phyloP scores from a whole-genome alignment of 2,888 invertebrate species.

The Choreutis nemorana region DNA sequence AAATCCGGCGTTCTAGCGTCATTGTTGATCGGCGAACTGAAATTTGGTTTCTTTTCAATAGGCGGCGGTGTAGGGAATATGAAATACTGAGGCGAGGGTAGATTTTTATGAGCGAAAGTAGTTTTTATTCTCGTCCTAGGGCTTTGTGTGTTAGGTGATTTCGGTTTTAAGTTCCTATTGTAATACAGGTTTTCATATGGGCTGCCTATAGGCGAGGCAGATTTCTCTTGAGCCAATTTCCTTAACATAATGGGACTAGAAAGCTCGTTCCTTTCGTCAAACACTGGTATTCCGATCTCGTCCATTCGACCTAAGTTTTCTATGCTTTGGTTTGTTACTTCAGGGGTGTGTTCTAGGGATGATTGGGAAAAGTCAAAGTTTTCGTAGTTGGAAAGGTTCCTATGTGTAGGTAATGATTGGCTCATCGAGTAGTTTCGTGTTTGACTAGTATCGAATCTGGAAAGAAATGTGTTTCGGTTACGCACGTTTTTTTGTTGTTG shows the following conservation, averaged over 20 bases:
- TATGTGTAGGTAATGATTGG: constrained; percentile 37
- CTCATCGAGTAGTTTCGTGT: constrained; percentile 29
- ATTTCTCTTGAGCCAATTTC: constrained; percentile 27
- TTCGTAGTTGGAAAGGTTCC: constrained; percentile 61
- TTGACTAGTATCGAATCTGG: constrained; percentile 60
- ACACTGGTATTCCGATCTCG: constrained; percentile 54
- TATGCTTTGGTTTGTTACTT: constrained; percentile 33
- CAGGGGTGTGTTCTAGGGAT: constrained; percentile 34
- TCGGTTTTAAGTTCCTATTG: constrained; percentile 45
- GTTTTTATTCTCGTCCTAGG: constrained; percentile 72
- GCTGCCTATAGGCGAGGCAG: constrained; percentile 36
- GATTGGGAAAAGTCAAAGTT: constrained; percentile 49
- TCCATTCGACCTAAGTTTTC: constrained; percentile 51
- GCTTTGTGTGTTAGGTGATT: constrained; percentile 56
- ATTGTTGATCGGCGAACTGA: constrained; percentile 12
- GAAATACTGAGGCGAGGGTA: constrained; percentile 56
- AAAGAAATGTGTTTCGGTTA: constrained; percentile 10
- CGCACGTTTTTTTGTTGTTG: no score
- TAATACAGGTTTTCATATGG: constrained; percentile 71
- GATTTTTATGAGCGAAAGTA: constrained; percentile 57
- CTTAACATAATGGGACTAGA: constrained; percentile 54
- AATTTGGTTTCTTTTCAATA: constrained; percentile 33
- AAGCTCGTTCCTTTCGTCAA: constrained; percentile 37
- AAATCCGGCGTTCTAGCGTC: neutral
- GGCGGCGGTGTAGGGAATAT: constrained; percentile 54